Base-by-base conservation (phyloP, 2,888 invertebrate species). In the Lasioglossum lativentre region DNA sequence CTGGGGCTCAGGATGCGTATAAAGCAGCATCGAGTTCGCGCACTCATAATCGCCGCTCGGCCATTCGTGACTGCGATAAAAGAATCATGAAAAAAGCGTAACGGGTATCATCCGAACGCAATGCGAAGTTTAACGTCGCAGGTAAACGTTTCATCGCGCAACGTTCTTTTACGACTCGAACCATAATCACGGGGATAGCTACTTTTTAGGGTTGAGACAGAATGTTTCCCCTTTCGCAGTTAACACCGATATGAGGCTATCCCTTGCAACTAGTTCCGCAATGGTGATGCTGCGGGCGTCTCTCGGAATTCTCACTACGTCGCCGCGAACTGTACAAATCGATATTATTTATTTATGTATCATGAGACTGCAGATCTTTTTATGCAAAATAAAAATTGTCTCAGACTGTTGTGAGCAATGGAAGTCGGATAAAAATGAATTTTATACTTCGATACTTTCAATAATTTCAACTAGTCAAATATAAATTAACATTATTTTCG, bases 31-130 rank as follows among this genome's bases (percentile, higher is more conserved):
- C 3, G 98, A 96, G 76, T 98, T 98, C 27, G 97, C 98, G 78
- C 98, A 97, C 88, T 97, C 96, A 94, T 98, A 98, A 95, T 98
- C 98, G 16, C 97, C 97, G 74, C 97, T 97, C 95, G 97, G 94
- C 34, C 97, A 96, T 89, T 97, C 96, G 90, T 96, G 96, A 90
- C 97, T 97, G 94, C 68, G 45, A 78, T 70, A 27, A 38, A n/a
- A 16, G 30, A 66, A 23, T 66, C 19, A 8, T 66, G 30, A 16
- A 34, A 34, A 34, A 34, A 6, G 59, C 52, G 14, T 14, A 59
- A 27, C n/a, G 56, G n/a, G n/a, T 27, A 1, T 56, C 56, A 4
- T 56, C 4, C 4, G 56, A 56, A 4, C 27, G n/a, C 27, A 27
- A 14, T 59, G 56, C 1, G 27, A 56, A 27, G 12, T 16, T 30